Base-by-base conservation (phyloP, 2,888 invertebrate genomes). In the Lissocephala sabroskyi region DNA sequence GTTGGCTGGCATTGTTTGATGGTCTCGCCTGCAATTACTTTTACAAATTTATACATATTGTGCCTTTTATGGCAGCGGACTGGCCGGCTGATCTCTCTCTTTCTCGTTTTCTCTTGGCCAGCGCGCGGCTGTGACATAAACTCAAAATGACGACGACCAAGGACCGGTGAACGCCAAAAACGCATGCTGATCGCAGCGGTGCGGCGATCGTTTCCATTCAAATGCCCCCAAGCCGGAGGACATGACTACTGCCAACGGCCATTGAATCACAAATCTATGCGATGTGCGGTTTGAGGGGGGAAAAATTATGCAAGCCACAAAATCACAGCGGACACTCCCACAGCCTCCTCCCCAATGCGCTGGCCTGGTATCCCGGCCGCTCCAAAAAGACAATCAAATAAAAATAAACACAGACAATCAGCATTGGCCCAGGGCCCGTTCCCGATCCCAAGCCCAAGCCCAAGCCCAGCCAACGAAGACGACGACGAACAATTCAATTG, bases 11-110 rank as follows among this genome's bases (percentile, higher is more conserved):
- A 76, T 68, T 70, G 70, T 67, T 68, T 73, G 64, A 41, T 41
- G 29, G 29, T 62, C 65, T 65, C 56, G 59, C 64, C 62, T 67
- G 73, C 82, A 81, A 81, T 80, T 80, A 80, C 79, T 80, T 80
- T 81, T 79, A 80, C 80, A 80, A 80, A 80, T 80, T 80, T 80
- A 80, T 81, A 81, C 75, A 79, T 73, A 75, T 75, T 77, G 71
- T 74, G 63, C 73, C 77, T 66, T 73, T 75, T 77, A 73, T 74
- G 73, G 73, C 53, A 66, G 56, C 52, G 59, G 64, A 65, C 71
- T 70, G 77, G 66, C 66, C 65, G 52, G 64, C n/a, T n/a, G n/a
- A n/a, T n/a, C n/a, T n/a, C n/a, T n/a, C n/a, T 23, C 19, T 23
- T 19, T 19, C 19, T 39, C 6, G 19, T n/a, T 11, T 18, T n/a